These are phyloP conservation scores for Pandemis cinnamomeana DNA, from an alignment of 2,888 invertebrate genomes.

Conservation along the genomic window DNA sequence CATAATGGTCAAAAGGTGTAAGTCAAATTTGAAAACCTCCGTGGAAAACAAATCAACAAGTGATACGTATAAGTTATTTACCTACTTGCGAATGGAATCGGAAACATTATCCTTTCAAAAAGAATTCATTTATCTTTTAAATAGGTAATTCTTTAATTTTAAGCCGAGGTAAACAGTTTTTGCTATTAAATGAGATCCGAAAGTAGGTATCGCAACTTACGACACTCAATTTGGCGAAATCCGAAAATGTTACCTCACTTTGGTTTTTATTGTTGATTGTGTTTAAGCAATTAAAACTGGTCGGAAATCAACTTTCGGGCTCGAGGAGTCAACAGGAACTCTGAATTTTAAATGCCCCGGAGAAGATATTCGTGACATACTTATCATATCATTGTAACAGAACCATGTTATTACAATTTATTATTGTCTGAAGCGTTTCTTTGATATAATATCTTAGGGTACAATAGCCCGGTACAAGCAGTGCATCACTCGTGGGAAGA, in stretches of 20 bases:
- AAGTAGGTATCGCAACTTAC: conserved; percentile 1
- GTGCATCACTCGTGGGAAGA: conserved; percentile 74
- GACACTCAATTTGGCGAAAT: conserved; percentile 53
- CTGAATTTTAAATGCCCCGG: conserved; percentile 38
- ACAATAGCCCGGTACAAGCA: conserved; percentile 62
- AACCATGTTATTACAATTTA: conserved; percentile 62
- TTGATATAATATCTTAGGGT: conserved; percentile 56
- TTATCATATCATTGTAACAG: conserved; percentile 64
- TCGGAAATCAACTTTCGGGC: conserved; percentile 16
- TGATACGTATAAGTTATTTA: neutral
- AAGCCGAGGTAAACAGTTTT: neutral
- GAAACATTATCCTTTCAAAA: neutral
- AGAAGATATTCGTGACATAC: conserved; percentile 59
- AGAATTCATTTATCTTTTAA: conserved; percentile 7
- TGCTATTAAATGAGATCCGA: conserved; percentile 5
- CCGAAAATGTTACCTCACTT: conserved; percentile 46
- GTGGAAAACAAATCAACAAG: conserved; percentile 23
- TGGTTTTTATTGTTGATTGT: conserved; percentile 59
- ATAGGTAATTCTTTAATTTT: neutral
- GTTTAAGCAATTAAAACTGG: conserved; percentile 47
- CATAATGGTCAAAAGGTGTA: conserved; percentile 58
- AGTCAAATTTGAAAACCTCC: conserved; percentile 32
- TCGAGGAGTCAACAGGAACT: neutral
- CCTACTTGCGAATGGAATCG: neutral
- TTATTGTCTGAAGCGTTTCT: conserved; percentile 62